These are phyloP conservation scores for Triplophysa rosa DNA, from an alignment of 2,113 vertebrate genomes.

Conservation along the genomic window DNA sequence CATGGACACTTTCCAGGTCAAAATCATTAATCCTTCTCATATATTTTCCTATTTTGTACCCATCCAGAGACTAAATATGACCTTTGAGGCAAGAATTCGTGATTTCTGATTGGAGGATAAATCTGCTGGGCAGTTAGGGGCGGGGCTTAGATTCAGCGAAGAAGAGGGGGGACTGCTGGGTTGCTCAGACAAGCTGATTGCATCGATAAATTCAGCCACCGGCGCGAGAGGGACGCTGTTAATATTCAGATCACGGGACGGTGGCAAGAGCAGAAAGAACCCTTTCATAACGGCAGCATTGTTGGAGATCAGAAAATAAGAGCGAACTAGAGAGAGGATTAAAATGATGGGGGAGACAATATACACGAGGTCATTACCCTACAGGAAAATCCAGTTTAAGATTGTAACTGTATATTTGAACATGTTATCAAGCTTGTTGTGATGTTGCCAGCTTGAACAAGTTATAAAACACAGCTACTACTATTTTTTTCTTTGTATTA, in stretches of 20 bases:
- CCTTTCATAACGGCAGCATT: conserved; percentile 64
- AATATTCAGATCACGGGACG: conserved; percentile 68
- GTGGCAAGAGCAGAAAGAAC: conserved; percentile 50
- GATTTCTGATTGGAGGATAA: conserved; percentile 29
- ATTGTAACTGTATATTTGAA: too few species aligned
- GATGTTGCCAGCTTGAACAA: too few species aligned
- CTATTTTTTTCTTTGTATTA: neutral
- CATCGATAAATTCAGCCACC: conserved; percentile 69
- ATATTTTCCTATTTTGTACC: neutral
- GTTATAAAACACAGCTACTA: too few species aligned
- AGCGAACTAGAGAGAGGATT: conserved; percentile 26
- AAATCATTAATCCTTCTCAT: conserved; percentile 18
- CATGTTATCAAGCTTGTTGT: too few species aligned
- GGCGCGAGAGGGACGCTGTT: conserved; percentile 57
- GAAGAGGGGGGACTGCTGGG: conserved; percentile 55
- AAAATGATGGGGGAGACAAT: conserved; percentile 7
- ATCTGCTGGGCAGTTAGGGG: neutral
- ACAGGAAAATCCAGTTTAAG: too few species aligned
- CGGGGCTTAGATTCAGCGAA: conserved; percentile 34
- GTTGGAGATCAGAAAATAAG: conserved; percentile 55
- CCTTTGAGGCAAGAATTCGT: conserved; percentile 35
- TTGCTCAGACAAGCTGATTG: conserved; percentile 69
- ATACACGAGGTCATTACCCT: neutral
- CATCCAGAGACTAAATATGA: conserved; percentile 12
- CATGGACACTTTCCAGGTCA: conserved; percentile 14